Base-by-base conservation (phyloP, 2,797 vertebrate genomes). In the Enteromius thamalakanensis region DNA sequence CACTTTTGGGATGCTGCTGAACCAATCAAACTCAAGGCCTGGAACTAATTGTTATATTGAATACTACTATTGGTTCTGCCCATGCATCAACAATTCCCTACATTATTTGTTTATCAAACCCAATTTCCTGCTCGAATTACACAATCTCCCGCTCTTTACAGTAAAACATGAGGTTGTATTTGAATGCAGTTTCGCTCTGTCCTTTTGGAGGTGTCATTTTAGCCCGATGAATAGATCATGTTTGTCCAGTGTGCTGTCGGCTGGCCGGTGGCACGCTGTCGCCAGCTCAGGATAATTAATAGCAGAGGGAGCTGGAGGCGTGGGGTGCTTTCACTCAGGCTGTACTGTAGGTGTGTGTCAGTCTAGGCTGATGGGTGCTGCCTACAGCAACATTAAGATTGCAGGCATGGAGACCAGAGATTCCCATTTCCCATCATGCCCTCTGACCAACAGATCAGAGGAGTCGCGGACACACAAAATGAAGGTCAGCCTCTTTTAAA, bases 201-300 rank as follows among this genome's bases (percentile, higher is more conserved):
- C 17, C 47, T 67, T 37, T 49, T 75, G 60, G 23, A 21, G 19
- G 34, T 60, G 67, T 70, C 65, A 65, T 49, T 74, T 47, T 76
- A 14, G 3, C 23, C 80, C 29, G 49, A 58, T 80, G 42, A 65
- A 82, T 79, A 74, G 51, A 76, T 80, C 77, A 64, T 29, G 71
- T 76, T 78, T 76, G 77, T 72, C 60, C 53, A n/a, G 60, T 34
- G 19, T 55, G 78, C 76, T 79, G 34, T 62, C 29, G 8, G 60
- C 29, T 15, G 19, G 82, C 29, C 47, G 19, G 82, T 84, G 82
- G 69, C 69, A 64, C 21, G 1, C 37, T 77, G 80, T 83, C 80
- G 40, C 68, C 76, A 49, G 40, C 29, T 60, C 19, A 37, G 72
- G 47, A 85, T 85, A 87, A 87, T 87, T 83, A 85, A 87, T 87